Conservation (phyloP, 2,797 vertebrate species). For the Esox masquinongy region DNA sequence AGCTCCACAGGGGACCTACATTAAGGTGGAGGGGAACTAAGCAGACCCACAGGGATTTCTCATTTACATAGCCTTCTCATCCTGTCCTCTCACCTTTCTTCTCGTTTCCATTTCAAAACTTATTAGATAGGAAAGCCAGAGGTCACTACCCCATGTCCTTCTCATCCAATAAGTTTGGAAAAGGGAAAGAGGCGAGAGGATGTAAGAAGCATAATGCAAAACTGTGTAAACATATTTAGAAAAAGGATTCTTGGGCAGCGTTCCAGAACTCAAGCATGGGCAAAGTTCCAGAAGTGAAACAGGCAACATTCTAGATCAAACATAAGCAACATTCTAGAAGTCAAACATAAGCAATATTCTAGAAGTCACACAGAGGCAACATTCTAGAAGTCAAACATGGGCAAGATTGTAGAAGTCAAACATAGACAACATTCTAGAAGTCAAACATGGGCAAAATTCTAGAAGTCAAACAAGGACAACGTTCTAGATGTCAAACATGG, state of each 20-base stretch:
- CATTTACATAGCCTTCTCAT: constrained; percentile 10
- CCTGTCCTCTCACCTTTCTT: too few species aligned
- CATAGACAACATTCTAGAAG: background rate
- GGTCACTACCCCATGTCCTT: too few species aligned
- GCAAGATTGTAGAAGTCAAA: too few species aligned
- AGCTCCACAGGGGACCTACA: constrained; percentile 12
- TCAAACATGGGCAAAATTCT: constrained; percentile 5
- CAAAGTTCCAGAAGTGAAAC: too few species aligned
- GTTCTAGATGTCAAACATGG: constrained; percentile 23
- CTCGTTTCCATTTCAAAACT: too few species aligned
- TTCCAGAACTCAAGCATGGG: background rate
- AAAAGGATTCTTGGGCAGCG: too few species aligned
- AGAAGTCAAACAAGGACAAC: constrained; percentile 3
- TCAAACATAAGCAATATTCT: constrained; percentile 3
- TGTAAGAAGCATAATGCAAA: too few species aligned
- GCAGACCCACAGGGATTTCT: constrained; percentile 21
- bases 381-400: too few species aligned
- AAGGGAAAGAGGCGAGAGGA: too few species aligned
- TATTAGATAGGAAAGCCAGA: too few species aligned
- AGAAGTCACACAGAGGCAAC: background rate
- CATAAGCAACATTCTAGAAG: constrained; percentile 18
- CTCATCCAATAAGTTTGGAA: too few species aligned
- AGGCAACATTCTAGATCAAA: constrained; percentile 21
- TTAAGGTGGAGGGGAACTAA: constrained; percentile 27
- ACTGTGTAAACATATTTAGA: too few species aligned